phyloP scores from a whole-genome alignment of 2,113 vertebrate species.

The Datnioides undecimradiatus region DNA sequence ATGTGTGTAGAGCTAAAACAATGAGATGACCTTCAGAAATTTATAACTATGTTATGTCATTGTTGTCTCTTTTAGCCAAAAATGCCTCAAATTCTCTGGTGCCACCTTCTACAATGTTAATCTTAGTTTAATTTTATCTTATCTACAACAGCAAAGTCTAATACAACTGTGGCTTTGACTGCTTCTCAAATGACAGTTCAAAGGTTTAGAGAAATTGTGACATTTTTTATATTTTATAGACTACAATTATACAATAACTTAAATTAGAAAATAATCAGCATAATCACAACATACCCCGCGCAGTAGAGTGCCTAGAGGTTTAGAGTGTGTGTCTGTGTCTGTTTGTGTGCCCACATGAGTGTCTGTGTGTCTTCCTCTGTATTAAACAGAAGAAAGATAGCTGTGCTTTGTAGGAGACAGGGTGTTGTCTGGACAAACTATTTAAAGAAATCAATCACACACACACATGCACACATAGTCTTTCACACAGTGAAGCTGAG shows the following conservation, averaged over 20 bases:
- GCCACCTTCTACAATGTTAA: not conserved
- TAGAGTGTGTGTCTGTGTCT: not conserved
- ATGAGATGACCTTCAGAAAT: not conserved
- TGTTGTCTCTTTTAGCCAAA: not conserved
- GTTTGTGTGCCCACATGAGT: not conserved
- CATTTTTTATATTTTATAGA: slow-evolving; percentile 6
- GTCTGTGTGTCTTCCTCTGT: not conserved
- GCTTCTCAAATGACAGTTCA: not conserved
- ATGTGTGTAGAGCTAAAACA: not conserved
- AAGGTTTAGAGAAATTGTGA: not conserved
- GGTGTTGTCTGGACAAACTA: slow-evolving; percentile 57
- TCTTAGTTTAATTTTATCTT: not conserved
- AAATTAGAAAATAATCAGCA: not conserved
- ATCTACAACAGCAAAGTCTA: no score
- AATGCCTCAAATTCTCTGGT: not conserved
- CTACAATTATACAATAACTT: not conserved
- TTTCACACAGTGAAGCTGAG: slow-evolving; percentile 37
- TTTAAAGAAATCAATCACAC: slow-evolving; percentile 58
- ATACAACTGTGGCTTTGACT: not conserved
- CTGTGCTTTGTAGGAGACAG: slow-evolving; percentile 36
- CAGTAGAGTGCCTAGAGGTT: not conserved
- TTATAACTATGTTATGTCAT: not conserved
- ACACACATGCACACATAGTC: slow-evolving; percentile 5
- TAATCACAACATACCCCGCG: no score
- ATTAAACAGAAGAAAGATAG: slow-evolving; percentile 25